These are phyloP conservation scores for Ptychodera flava DNA, from an alignment of 35 echinoderm and acorn worm genomes.

Conservation along the genomic window DNA sequence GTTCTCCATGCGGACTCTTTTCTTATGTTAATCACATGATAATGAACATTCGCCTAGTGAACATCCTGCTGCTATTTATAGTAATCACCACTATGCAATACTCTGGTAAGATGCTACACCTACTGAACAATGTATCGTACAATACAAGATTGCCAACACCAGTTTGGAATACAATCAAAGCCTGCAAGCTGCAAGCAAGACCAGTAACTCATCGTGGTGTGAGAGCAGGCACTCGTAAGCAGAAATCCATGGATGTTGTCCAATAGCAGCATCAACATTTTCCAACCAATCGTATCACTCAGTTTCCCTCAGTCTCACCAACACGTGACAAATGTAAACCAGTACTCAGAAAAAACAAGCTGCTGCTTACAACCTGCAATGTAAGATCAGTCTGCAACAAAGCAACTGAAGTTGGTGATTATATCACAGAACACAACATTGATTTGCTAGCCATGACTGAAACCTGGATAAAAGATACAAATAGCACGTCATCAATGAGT, in stretches of 20 bases:
- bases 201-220: neutral
- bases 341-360: too few species aligned
- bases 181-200: neutral
- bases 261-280: neutral
- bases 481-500: too few species aligned
- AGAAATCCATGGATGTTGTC: neutral
- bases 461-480: too few species aligned
- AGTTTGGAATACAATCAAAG: neutral
- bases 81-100: neutral
- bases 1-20: neutral
- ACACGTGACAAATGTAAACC: too few species aligned
- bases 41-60: neutral
- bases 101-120: neutral
- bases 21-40: neutral
- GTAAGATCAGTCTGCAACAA: too few species aligned
- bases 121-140: neutral
- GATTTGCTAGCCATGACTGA: too few species aligned
- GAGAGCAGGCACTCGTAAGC: neutral
- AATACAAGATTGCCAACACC: neutral
- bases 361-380: too few species aligned
- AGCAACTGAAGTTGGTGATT: too few species aligned
- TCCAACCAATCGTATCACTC: too few species aligned
- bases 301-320: too few species aligned
- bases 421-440: too few species aligned
- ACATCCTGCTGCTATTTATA: neutral